These are phyloP conservation scores for Galago senegalensis DNA, from an alignment of 2,797 vertebrate species.

Conservation along the genomic window DNA sequence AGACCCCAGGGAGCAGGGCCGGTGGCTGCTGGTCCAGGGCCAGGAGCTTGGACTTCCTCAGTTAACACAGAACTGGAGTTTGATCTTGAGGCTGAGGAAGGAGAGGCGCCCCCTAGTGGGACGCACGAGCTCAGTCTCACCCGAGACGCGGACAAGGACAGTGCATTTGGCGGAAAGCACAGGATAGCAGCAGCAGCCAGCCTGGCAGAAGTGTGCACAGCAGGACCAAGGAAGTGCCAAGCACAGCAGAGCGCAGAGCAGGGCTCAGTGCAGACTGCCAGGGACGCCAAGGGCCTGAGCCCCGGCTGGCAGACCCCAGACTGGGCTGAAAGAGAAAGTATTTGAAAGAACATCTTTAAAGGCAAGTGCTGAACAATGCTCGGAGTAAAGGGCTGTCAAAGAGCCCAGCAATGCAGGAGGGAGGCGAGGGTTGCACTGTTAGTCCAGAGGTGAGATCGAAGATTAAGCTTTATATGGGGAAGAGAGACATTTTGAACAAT, in stretches of 20 bases:
- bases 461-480: neutral
- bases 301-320: no score
- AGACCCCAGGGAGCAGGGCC: neutral
- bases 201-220: no score
- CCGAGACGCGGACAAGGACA: accelerated
- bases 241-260: no score
- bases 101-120: neutral
- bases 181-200: neutral
- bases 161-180: neutral
- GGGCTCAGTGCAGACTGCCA: no score
- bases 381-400: no score
- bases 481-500: neutral
- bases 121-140: neutral
- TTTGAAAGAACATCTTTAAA: no score
- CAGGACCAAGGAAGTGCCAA: no score
- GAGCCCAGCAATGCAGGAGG: no score
- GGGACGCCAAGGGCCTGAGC: no score
- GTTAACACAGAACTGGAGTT: neutral
- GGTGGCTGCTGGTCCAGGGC: accelerated
- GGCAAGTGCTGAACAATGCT: no score
- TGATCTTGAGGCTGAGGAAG: neutral
- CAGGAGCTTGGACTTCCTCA: neutral
- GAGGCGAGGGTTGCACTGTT: accelerated
- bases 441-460: no score
- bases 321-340: no score